phyloP scores from a whole-genome alignment of 1,140 invertebrate species.

The Pseudomyrmex pallidus region DNA sequence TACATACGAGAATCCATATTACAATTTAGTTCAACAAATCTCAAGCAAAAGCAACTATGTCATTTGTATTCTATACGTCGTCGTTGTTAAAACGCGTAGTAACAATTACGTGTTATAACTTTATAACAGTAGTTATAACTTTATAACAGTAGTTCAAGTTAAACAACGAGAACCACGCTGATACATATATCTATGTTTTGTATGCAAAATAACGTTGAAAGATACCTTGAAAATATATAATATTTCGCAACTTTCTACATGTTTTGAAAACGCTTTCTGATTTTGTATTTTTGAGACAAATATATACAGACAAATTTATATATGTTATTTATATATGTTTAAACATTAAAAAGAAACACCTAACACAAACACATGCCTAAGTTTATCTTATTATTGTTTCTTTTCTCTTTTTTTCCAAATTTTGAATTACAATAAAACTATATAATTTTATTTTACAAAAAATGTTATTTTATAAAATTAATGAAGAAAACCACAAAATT shows the following conservation, averaged over 20 bases:
- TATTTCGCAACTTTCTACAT: slow-evolving; percentile 3
- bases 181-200: slow-evolving; percentile 2
- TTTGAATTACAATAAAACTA: too few species aligned
- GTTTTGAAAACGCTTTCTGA: background rate
- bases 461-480: too few species aligned
- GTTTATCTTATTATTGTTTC: too few species aligned
- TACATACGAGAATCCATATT: background rate
- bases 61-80: slow-evolving; percentile 25
- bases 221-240: too few species aligned
- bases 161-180: slow-evolving; percentile 3
- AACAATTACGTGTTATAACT: slow-evolving; percentile 29
- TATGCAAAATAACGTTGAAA: background rate
- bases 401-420: too few species aligned
- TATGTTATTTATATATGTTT: background rate
- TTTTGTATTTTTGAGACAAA: background rate
- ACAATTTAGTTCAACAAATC: slow-evolving; percentile 22
- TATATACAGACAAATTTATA: background rate
- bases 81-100: slow-evolving; percentile 41
- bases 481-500: too few species aligned
- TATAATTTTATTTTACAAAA: too few species aligned
- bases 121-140: slow-evolving; percentile 44
- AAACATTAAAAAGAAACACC: background rate
- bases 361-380: too few species aligned
- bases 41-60: background rate
- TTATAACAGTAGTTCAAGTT: slow-evolving; percentile 38